Percentiles rank a stretch among this genome's conserved stretches.
Conservation (phyloP, 1,140 invertebrate species). For the Trichomalopsis sarcophagae region DNA sequence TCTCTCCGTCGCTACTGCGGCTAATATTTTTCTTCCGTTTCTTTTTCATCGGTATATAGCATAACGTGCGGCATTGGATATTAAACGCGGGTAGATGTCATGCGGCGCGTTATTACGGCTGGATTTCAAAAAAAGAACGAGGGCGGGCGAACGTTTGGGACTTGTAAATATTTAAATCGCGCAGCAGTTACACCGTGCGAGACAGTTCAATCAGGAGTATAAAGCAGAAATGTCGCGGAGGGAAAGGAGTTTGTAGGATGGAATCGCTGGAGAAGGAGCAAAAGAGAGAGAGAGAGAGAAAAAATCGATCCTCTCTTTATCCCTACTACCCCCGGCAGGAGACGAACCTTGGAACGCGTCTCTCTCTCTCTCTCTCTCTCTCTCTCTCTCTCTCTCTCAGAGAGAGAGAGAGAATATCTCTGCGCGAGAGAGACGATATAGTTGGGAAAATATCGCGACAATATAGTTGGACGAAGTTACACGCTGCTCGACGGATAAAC, state of each 20-base stretch:
- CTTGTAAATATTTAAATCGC: conserved; percentile 38
- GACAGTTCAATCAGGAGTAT: conserved; percentile 33
- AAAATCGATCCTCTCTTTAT: conserved; percentile 50
- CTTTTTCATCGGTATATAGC: not conserved
- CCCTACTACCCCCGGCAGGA: conserved; percentile 20
- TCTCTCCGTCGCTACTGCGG: not conserved
- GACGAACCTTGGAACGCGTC: conserved; percentile 44
- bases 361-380: not conserved
- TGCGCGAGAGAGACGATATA: conserved; percentile 56
- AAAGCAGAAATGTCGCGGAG: conserved; percentile 31
- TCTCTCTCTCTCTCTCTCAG: too few species aligned
- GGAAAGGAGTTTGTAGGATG: not conserved
- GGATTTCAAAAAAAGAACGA: not conserved
- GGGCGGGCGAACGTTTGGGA: not conserved
- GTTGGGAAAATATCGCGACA: conserved; percentile 62
- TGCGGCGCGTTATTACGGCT: not conserved
- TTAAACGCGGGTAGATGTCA: too few species aligned
- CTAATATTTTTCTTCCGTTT: not conserved
- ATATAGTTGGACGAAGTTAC: conserved; percentile 62
- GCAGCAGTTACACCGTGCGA: not conserved
- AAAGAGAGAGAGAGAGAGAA: conserved; percentile 18
- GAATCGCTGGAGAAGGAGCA: not conserved
- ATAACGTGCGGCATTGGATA: too few species aligned
- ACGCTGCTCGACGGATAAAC: conserved; percentile 61
- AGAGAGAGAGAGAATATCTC: conserved; percentile 13